These are phyloP conservation scores for Drosophila rubida DNA, from an alignment of 2,888 invertebrate species.

Conservation along the genomic window DNA sequence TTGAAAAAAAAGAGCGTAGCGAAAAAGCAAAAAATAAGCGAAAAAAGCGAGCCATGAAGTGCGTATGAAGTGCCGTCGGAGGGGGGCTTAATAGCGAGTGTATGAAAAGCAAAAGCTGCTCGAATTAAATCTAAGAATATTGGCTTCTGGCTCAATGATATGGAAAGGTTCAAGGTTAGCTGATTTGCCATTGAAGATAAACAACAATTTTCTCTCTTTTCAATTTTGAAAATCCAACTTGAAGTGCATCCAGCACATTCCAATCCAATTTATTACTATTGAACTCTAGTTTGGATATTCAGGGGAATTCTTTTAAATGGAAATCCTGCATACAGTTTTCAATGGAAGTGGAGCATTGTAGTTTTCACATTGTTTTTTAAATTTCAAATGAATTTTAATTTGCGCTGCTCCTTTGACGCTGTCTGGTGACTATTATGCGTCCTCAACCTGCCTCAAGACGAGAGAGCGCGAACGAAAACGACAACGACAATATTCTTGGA, in stretches of 20 bases:
- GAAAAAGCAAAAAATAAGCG: slow-evolving; percentile 36
- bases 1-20: slow-evolving; percentile 65
- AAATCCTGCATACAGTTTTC: background rate
- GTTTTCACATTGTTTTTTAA: slow-evolving; percentile 2
- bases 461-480: too few species aligned
- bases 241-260: background rate
- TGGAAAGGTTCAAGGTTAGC: slow-evolving; percentile 42
- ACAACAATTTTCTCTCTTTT: background rate
- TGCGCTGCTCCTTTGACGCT: slow-evolving; percentile 1
- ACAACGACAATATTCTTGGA: slow-evolving; percentile 36
- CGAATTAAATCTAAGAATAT: slow-evolving; percentile 51
- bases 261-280: background rate
- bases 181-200: slow-evolving; percentile 11
- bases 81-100: slow-evolving; percentile 26
- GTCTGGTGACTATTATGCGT: slow-evolving; percentile 1
- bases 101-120: slow-evolving; percentile 59
- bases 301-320: background rate
- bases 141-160: slow-evolving; percentile 45
- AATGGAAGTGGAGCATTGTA: background rate
- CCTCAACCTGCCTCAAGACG: slow-evolving; percentile 53
- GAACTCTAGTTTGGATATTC: background rate
- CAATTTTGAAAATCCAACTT: slow-evolving; percentile 1
- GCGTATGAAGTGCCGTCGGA: slow-evolving; percentile 55
- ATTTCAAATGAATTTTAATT: slow-evolving; percentile 35
- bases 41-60: slow-evolving; percentile 47